A percentile compares a stretch with the other conserved stretches of the same genome.
Evolutionary conservation across 2,113 vertebrate species (phyloP).

Genomic region (Carollia perspicillata): DNA sequence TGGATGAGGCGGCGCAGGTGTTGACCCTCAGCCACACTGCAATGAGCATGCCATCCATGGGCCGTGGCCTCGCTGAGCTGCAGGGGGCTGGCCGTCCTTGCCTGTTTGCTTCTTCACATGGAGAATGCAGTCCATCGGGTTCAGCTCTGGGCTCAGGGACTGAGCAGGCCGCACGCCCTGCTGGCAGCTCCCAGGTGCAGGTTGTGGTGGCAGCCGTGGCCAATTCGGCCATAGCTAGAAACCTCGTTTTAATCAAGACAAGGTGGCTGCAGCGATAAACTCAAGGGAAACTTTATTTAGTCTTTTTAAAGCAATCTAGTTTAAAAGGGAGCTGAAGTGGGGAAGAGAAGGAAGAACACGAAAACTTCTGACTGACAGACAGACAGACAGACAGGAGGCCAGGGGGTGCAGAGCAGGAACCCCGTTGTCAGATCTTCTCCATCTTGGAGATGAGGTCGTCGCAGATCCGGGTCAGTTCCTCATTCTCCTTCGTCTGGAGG

Average conservation of each 20-base stretch:
- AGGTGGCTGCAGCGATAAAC: background rate
- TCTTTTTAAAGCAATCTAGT: background rate
- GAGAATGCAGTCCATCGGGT: background rate
- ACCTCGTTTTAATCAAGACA: background rate
- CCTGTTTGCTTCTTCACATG: no score
- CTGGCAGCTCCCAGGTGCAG: accelerated
- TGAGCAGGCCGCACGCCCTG: accelerated
- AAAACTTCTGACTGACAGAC: background rate
- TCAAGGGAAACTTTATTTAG: background rate
- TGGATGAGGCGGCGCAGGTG: background rate
- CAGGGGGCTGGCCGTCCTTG: accelerated
- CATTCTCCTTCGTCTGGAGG: constrained; percentile 52
- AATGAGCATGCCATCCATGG: accelerated
- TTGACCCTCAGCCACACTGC: no score
- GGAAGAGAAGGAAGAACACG: background rate
- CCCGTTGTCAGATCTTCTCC: background rate
- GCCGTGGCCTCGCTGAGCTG: accelerated
- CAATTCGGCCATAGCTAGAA: background rate
- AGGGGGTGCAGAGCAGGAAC: accelerated
- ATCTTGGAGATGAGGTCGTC: constrained; percentile 73
- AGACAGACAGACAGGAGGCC: no score
- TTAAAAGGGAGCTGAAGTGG: background rate
- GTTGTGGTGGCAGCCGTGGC: background rate
- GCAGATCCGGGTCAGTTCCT: constrained; percentile 64
- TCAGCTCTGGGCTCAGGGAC: background rate